phyloP scores from a whole-genome alignment of 2,797 vertebrate genomes.

The Catamblyrhynchus diadema region DNA sequence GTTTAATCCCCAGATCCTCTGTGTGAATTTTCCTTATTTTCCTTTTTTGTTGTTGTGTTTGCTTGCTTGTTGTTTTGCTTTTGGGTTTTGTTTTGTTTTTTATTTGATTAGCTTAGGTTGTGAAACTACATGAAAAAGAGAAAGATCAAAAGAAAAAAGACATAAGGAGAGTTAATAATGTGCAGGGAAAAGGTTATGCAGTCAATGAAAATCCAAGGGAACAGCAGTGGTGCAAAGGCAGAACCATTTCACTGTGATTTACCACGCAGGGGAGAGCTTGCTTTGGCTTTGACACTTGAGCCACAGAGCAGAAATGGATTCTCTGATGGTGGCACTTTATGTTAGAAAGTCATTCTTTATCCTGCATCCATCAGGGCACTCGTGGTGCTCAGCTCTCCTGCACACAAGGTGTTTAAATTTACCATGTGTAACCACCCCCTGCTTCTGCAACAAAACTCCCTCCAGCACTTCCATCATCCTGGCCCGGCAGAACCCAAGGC shows the following conservation, averaged over 20 bases:
- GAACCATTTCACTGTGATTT: neutral
- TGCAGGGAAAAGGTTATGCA: neutral
- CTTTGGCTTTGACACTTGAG: neutral
- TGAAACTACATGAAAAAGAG: neutral
- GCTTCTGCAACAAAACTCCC: neutral
- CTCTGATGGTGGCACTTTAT: neutral
- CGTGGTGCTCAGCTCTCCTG: rapidly evolving
- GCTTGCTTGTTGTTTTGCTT: neutral
- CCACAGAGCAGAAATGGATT: neutral
- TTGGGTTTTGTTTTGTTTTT: neutral
- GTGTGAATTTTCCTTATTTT: neutral
- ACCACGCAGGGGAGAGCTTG: neutral
- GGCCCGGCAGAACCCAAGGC: neutral
- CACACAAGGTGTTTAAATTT: neutral
- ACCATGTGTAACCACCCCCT: neutral
- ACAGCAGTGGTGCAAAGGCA: neutral
- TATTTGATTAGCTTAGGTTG: neutral
- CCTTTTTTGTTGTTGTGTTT: neutral
- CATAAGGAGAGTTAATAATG: neutral
- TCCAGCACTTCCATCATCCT: neutral
- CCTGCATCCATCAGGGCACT: neutral
- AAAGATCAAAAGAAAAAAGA: neutral
- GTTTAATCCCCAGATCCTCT: neutral
- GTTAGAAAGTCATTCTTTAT: neutral
- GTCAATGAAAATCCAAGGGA: neutral